A percentile compares a stretch with the other conserved stretches of the same genome.
Conservation (phyloP, 2,888 invertebrate species). For the Rhaphigaster nebulosa region DNA sequence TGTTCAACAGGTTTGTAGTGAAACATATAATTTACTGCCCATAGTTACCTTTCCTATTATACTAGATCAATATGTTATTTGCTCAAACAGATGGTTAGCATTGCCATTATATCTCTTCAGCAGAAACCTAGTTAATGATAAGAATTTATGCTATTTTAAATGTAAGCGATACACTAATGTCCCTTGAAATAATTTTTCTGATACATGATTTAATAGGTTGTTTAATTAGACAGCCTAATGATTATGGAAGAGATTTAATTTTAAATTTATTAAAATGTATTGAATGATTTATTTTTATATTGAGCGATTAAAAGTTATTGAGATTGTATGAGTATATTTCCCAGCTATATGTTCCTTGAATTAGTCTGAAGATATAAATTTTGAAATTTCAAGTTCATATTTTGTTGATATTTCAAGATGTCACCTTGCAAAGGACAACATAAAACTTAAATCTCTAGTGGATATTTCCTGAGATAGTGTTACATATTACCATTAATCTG, state of each 20-base stretch:
- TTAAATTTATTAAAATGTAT: background rate
- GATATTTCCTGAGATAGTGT: background rate
- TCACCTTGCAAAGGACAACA: background rate
- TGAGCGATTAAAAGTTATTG: background rate
- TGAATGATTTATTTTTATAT: constrained; percentile 3
- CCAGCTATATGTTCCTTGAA: background rate
- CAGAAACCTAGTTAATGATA: background rate
- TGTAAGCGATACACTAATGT: background rate
- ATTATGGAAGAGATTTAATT: background rate
- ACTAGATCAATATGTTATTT: background rate
- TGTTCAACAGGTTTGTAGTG: background rate
- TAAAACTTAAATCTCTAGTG: background rate
- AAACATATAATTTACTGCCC: background rate
- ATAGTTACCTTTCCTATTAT: background rate
- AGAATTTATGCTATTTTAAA: background rate
- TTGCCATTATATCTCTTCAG: constrained; percentile 37
- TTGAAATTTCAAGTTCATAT: background rate
- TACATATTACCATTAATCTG: background rate
- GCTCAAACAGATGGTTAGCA: constrained; percentile 40
- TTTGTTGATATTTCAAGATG: background rate
- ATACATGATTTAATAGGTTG: background rate
- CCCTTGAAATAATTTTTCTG: background rate
- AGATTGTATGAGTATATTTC: background rate
- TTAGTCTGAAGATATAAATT: background rate
- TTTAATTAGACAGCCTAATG: background rate